phyloP scores from a whole-genome alignment of 2,113 vertebrate species.

The Antennarius striatus region DNA sequence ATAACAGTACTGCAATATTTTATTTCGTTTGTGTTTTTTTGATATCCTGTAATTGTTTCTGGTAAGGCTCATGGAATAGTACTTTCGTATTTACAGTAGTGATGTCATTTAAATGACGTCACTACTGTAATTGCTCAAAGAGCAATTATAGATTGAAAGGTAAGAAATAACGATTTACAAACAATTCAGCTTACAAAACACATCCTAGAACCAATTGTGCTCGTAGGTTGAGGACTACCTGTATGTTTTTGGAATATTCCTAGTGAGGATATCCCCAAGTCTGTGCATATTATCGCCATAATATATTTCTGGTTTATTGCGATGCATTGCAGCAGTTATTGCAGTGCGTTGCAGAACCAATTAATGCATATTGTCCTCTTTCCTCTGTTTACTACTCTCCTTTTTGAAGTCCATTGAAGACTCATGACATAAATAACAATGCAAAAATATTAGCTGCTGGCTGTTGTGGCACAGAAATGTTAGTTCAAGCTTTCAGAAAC shows the following conservation, averaged over 20 bases:
- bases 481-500: slow-evolving; percentile 4
- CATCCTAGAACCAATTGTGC: too few species aligned
- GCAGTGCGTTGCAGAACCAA: slow-evolving; percentile 49
- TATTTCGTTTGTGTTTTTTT: too few species aligned
- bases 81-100: too few species aligned
- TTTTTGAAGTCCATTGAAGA: slow-evolving; percentile 12
- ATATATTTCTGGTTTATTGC: slow-evolving; percentile 30
- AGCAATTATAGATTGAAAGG: too few species aligned
- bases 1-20: too few species aligned
- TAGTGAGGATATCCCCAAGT: background rate
- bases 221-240: background rate
- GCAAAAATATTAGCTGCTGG: slow-evolving; percentile 8
- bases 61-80: too few species aligned
- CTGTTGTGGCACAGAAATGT: slow-evolving; percentile 14
- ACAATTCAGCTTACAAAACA: too few species aligned
- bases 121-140: too few species aligned
- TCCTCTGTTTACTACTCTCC: slow-evolving; percentile 13
- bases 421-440: slow-evolving; percentile 14
- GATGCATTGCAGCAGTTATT: slow-evolving; percentile 46
- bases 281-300: slow-evolving; percentile 11
- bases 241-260: slow-evolving; percentile 7
- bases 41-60: too few species aligned
- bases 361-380: slow-evolving; percentile 24
- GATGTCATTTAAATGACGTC: too few species aligned
- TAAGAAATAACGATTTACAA: too few species aligned